Base-by-base conservation (phyloP, 2,888 invertebrate species). In the Trichopoda pennipes region DNA sequence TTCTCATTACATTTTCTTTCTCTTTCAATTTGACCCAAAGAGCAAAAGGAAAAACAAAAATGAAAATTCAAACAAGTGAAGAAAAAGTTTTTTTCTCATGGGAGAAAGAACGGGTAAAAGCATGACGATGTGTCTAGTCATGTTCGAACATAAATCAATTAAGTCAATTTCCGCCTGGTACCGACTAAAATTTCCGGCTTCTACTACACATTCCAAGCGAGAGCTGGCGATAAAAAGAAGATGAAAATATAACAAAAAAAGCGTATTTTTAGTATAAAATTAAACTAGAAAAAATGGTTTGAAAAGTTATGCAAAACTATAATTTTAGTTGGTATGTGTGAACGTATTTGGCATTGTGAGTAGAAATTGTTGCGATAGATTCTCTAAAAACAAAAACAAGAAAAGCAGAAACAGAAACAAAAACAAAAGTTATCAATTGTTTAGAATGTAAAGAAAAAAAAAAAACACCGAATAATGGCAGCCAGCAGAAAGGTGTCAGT, bases 141-240 rank as follows among this genome's bases (percentile, higher is more conserved):
- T 90, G 90, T 89, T 83, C 89, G 83, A 84, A 87, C 84, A 86
- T 87, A 88, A 90, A 90, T 90, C 90, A 90, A 90, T 90, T 90
- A 89, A 89, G 86, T 90, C 87, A 89, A 90, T 90, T 90, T 89
- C 90, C 90, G 89, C 90, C 89, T 89, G 89, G 87, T 88, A 83
- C 85, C 86, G 85, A 78, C 86, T 85, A 83, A 83, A 85, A 83
- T 84, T 66, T 78, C 80, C 81, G 82, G 81, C 78, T 79, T 60
- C 38, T 47, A 55, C 32, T 68, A 17, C 16, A 53, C 70, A 3
- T n/a, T 14, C 16, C 10, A 21, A 8, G 12, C 16, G 51, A 21
- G 17, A 23, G 58, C 12, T 44, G 35, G n/a, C 12, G 49, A 28
- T 64, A 19, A 49, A 61, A 61, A 53, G 69, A 81, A 68, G 61